Base-by-base conservation (phyloP, 2,888 invertebrate genomes). In the Seira musarum region DNA sequence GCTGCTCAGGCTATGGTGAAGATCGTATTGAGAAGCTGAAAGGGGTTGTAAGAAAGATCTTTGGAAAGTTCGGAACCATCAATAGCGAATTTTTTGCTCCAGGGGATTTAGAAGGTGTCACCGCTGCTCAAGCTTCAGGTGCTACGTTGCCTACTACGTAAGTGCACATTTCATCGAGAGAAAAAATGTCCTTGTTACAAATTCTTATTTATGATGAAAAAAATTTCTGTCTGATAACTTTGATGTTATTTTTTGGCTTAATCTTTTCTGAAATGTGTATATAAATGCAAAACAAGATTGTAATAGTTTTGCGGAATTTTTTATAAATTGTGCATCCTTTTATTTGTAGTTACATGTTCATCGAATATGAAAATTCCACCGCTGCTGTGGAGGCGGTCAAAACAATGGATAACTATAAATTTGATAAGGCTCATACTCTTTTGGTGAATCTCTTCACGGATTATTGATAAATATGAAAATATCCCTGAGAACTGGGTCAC, bases 361-460 rank as follows among this genome's bases (percentile, higher is more conserved):
- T 98, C 88, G 98, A 98, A 89, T 98, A 95, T 88, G 93, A 93
- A 84, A 94, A 94, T 87, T 93, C 95, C 8, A 90, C 91, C 66
- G 93, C 94, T 88, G 98, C 98, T 21, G 91, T 94, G 72, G 95
- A 96, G 88, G 98, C 98, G 8, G 95, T 96, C 0, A 94, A 95
- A 87, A 91, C 93, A 57, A 93, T 95, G 67, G 96, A 98, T 90
- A 96, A 96, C 88, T 95, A 97, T 90, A 97, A 96, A 89, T 92
- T 99, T 49, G 83, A 84, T 78, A 93, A 94, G 87, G 60, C 80
- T 1, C 98, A 99, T 88, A 96, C 96, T 3, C 97, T 99, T 90
- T 91, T 93, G 88, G 96, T 97, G 64, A 98, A 98, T 89, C 91
- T 97, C 72, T 97, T 98, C 89, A 96, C 96, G 0, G 98, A 99